Conservation (phyloP, 2,113 vertebrate genomes). For the Indicator maculatus region DNA sequence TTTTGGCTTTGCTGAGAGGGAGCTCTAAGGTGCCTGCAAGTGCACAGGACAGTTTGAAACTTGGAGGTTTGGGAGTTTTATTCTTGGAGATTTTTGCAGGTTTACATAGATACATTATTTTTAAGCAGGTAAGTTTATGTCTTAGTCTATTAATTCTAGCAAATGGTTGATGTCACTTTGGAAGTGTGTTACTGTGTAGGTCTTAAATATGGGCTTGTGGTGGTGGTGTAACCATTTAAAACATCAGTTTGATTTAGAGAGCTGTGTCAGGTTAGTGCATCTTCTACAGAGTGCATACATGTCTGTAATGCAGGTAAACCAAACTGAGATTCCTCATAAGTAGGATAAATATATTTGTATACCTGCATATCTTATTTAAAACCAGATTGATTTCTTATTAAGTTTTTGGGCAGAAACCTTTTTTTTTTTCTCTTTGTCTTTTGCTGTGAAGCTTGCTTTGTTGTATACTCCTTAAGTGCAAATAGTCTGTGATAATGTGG, state of each 20-base stretch:
- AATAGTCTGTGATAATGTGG: fast-evolving
- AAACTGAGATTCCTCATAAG: background rate
- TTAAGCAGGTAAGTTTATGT: background rate
- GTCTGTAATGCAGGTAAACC: background rate
- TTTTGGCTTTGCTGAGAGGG: fast-evolving
- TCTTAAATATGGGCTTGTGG: background rate
- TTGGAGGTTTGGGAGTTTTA: background rate
- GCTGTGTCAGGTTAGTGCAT: background rate
- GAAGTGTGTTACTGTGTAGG: fast-evolving
- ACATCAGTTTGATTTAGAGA: background rate
- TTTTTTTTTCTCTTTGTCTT: background rate
- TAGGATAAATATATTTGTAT: background rate
- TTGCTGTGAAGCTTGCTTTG: background rate
- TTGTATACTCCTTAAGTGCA: fast-evolving
- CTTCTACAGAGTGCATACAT: fast-evolving
- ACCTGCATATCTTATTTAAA: fast-evolving
- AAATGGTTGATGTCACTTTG: background rate
- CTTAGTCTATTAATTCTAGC: fast-evolving
- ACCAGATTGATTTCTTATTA: background rate
- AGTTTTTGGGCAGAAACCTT: background rate
- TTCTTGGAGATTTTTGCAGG: fast-evolving
- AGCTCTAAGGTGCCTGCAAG: fast-evolving
- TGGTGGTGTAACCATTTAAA: background rate
- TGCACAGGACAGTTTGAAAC: fast-evolving
- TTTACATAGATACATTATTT: too few species aligned